phyloP scores from a whole-genome alignment of 2,888 invertebrate species.

The Laothoe populi region DNA sequence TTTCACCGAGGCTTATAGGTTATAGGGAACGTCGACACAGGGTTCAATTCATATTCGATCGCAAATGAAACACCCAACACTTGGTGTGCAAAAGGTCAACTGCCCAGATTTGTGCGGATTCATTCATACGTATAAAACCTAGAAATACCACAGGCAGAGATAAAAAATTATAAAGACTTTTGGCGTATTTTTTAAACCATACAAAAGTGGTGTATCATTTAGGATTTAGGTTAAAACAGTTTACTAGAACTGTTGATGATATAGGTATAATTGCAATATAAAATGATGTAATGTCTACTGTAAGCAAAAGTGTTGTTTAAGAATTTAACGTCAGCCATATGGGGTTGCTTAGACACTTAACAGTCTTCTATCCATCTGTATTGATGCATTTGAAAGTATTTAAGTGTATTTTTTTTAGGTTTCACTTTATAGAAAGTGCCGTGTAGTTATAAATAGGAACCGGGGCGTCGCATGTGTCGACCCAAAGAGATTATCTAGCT shows the following conservation, averaged over 20 bases:
- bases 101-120: neutral
- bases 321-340: constrained; percentile 1
- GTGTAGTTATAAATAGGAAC: neutral
- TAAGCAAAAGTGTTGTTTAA: neutral
- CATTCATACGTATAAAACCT: neutral
- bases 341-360: constrained; percentile 12
- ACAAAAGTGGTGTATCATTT: too few relatives aligned
- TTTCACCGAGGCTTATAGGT: constrained; percentile 1
- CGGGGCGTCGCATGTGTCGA: too few relatives aligned
- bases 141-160: neutral
- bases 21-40: neutral
- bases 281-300: neutral
- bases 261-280: too few relatives aligned
- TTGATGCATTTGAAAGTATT: neutral
- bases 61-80: constrained; percentile 6
- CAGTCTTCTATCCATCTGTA: constrained; percentile 8
- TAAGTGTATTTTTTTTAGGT: constrained; percentile 1
- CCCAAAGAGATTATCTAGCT: too few relatives aligned
- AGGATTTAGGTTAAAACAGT: too few relatives aligned
- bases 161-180: neutral
- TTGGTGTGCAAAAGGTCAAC: constrained; percentile 13
- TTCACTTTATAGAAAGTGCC: neutral
- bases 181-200: neutral
- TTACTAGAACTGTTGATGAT: too few relatives aligned
- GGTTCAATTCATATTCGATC: neutral